Evolutionary conservation across 1,140 invertebrate genomes (phyloP).

Genomic region (Hycleus cichorii): DNA sequence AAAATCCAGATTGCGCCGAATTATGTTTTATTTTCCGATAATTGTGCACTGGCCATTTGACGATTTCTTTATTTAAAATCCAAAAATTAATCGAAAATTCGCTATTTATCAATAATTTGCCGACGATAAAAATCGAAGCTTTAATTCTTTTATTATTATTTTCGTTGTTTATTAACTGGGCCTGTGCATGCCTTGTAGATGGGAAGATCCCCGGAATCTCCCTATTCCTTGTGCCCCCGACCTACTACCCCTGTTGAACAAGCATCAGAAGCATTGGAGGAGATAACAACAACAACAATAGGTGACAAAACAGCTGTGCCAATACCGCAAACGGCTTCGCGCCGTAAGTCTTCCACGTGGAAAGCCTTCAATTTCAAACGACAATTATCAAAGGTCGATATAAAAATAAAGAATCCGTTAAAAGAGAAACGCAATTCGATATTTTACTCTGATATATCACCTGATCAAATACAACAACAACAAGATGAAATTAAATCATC

Average conservation of each 20-base stretch:
- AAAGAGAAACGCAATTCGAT: conserved; percentile 40
- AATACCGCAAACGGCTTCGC: conserved; percentile 31
- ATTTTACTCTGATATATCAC: conserved; percentile 36
- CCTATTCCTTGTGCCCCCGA: conserved; percentile 34
- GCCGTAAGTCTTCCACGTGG: conserved; percentile 57
- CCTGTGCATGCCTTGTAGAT: conserved; percentile 31
- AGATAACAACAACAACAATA: conserved; percentile 25
- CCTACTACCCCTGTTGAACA: conserved; percentile 40
- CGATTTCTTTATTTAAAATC: too few relatives aligned
- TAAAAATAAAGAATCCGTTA: conserved; percentile 59
- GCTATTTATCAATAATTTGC: too few relatives aligned
- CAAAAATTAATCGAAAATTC: too few relatives aligned
- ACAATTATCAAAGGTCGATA: conserved; percentile 70
- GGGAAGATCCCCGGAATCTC: conserved; percentile 38
- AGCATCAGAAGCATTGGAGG: conserved; percentile 32
- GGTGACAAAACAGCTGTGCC: neutral
- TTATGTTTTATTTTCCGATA: too few relatives aligned
- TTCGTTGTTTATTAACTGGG: conserved; percentile 10
- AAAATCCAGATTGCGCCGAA: too few relatives aligned
- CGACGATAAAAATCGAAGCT: too few relatives aligned
- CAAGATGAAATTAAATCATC: conserved; percentile 29
- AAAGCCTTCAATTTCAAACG: conserved; percentile 70
- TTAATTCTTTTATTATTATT: too few relatives aligned
- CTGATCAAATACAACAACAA: conserved; percentile 22
- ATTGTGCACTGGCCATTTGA: too few relatives aligned